phyloP scores from a whole-genome alignment of 2,888 invertebrate genomes.

The Sminthurides aquaticus region DNA sequence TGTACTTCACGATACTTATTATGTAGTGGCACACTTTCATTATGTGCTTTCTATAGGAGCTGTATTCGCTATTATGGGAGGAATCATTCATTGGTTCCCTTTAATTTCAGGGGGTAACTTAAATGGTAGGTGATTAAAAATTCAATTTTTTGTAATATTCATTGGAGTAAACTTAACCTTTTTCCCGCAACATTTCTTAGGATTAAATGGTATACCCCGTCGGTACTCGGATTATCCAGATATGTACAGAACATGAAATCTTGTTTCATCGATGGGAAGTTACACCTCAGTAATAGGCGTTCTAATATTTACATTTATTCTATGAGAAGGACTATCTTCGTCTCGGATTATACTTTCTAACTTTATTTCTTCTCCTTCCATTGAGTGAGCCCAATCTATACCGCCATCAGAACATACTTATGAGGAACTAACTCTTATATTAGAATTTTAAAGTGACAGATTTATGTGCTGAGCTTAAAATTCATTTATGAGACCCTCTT shows the following conservation, averaged over 20 bases:
- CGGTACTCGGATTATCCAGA: constrained; percentile 69
- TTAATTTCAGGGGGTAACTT: constrained; percentile 58
- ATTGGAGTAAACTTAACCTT: constrained; percentile 70
- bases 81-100: constrained; percentile 65
- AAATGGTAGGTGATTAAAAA: constrained; percentile 57
- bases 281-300: constrained; percentile 56
- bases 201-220: constrained; percentile 64
- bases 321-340: constrained; percentile 55
- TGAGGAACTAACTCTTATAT: constrained; percentile 28
- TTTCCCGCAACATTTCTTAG: constrained; percentile 72
- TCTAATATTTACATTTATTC: constrained; percentile 56
- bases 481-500: constrained; percentile 20
- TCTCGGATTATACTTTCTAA: constrained; percentile 50
- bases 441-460: constrained; percentile 32
- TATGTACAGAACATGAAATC: constrained; percentile 59
- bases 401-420: constrained; percentile 42
- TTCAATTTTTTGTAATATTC: constrained; percentile 65
- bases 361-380: constrained; percentile 53
- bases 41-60: constrained; percentile 73
- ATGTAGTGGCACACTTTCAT: constrained; percentile 75
- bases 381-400: constrained; percentile 47
- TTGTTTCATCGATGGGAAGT: constrained; percentile 61
- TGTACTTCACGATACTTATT: constrained; percentile 72
- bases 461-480: constrained; percentile 36
- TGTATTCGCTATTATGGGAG: constrained; percentile 68